Base-by-base conservation (phyloP, 2,797 vertebrate genomes). In the Crax fasciolata region DNA sequence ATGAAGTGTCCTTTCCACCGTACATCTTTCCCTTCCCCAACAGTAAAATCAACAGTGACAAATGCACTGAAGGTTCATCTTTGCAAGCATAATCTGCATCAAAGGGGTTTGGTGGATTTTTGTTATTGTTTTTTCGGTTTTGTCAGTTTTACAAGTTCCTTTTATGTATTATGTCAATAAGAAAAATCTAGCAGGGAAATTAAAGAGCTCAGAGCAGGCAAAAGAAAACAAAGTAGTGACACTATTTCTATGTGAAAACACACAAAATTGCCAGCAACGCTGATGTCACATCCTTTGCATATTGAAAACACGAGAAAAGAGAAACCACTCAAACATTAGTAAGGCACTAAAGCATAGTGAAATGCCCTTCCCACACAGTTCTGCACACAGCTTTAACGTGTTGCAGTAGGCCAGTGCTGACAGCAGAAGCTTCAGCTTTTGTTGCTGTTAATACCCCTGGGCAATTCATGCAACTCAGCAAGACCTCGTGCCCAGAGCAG, bases 381-480 rank as follows among this genome's bases (percentile, higher is more conserved):
- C 7, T 94, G 91, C 91, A 96, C 63, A 80, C 72, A 87, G 93
- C 92, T 94, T 68, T 68, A 84, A 95, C n/a, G 46, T 51, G 75
- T 11, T 92, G 12, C 59, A 74, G 52, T 75, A 96, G 84, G 57
- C 91, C 89, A 94, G 85, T 8, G 72, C 62, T 65, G 84, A 95
- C 88, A 94, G 92, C 84, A 96, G 93, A 94, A 93, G 89, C 93
- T 95, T 66, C 84, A 32, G 93, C 70, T 96, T 96, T 95, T 91
- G 96, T 85, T 94, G 95, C 94, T 73, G 75, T 18, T 94, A 97
- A 96, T 87, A 90, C 78, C 92, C 96, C 44, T 35, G 44, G 97
- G 96, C 96, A 97, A 97, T 97, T 71, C 92, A 58, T 44, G 70
- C 82, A 93, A 51, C 97, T 89, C 97, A 89, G 97, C 96, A 94